Evolutionary conservation across 2,797 vertebrate genomes (phyloP).

Genomic region (Lepilemur ruficaudatus): DNA sequence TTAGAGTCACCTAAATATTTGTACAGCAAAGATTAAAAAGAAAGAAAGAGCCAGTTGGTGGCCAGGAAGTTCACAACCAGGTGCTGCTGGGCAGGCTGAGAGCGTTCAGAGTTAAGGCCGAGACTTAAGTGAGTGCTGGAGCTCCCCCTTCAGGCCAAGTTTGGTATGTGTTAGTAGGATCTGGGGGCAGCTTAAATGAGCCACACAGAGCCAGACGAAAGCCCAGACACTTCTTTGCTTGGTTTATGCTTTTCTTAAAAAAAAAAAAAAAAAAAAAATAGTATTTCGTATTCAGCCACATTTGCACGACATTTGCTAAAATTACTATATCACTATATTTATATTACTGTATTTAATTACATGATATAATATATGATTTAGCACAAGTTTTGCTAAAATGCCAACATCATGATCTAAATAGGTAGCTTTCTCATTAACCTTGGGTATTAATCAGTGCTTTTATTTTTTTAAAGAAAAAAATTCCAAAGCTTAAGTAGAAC

Average conservation of each 20-base stretch:
- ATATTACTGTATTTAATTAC: neutral
- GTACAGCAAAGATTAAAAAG: neutral
- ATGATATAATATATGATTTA: neutral
- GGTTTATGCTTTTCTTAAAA: neutral
- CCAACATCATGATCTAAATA: neutral
- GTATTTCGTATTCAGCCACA: neutral
- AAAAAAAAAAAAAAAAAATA: neutral
- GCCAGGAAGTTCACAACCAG: neutral
- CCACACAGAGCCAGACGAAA: neutral
- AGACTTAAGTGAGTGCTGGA: neutral
- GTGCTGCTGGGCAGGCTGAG: neutral
- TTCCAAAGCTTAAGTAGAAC: neutral
- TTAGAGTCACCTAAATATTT: neutral
- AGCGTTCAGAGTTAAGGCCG: accelerated
- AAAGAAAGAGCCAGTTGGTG: neutral
- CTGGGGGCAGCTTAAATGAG: neutral
- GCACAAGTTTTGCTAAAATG: neutral
- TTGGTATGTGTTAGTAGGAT: neutral
- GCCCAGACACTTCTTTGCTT: neutral
- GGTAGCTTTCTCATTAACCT: neutral
- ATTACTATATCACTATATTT: neutral
- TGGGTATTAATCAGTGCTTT: neutral
- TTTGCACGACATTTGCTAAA: neutral
- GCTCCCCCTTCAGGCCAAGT: conserved; percentile 43
- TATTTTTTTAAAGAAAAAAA: neutral